Percentiles rank a stretch among this genome's conserved stretches.
phyloP scores from a whole-genome alignment of 2,888 invertebrate genomes.

The Eueremaeus valkanovi region DNA sequence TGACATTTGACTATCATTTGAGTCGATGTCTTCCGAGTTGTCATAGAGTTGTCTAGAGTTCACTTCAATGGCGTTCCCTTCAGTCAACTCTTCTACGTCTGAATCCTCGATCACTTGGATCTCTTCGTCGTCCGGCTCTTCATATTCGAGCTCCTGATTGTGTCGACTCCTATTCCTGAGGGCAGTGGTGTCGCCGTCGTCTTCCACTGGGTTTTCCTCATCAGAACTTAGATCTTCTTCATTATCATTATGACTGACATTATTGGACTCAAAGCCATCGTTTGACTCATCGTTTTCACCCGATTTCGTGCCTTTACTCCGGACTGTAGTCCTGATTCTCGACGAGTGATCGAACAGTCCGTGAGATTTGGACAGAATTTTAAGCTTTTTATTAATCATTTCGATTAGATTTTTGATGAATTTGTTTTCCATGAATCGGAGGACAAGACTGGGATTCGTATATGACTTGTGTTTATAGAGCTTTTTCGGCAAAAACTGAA shows the following conservation, averaged over 20 bases:
- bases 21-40: neutral
- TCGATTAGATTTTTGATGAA: conserved; percentile 51
- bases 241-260: neutral
- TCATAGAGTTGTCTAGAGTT: conserved; percentile 26
- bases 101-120: conserved; percentile 33
- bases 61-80: conserved; percentile 33
- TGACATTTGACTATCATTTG: too few relatives aligned
- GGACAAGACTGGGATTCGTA: conserved; percentile 65
- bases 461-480: conserved; percentile 69
- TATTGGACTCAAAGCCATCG: conserved; percentile 15
- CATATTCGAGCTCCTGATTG: conserved; percentile 47
- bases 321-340: conserved; percentile 39
- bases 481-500: conserved; percentile 68
- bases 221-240: conserved; percentile 38
- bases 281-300: conserved; percentile 53
- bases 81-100: conserved; percentile 41
- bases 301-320: conserved; percentile 51
- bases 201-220: conserved; percentile 43
- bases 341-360: conserved; percentile 33
- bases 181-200: conserved; percentile 46
- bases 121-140: conserved; percentile 47
- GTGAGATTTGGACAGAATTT: conserved; percentile 34
- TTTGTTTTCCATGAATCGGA: conserved; percentile 66
- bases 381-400: conserved; percentile 47
- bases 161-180: conserved; percentile 42